Conservation (phyloP, 2,888 invertebrate species). For the Danaus chrysippus region DNA sequence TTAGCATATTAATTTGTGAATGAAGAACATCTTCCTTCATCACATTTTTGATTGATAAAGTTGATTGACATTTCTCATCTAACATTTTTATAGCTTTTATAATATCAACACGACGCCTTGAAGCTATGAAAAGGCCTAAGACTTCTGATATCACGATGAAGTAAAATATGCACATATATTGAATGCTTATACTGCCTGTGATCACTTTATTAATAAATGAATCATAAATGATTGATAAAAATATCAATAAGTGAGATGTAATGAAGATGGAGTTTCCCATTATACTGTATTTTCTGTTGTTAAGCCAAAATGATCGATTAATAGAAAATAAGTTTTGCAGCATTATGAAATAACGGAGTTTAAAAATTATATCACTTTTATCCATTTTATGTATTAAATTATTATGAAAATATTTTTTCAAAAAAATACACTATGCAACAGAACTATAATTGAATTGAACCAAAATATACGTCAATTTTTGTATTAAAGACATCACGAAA, state of each 20-base stretch:
- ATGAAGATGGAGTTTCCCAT: slow-evolving; percentile 41
- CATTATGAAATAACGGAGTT: slow-evolving; percentile 32
- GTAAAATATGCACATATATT: slow-evolving; percentile 35
- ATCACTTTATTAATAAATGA: slow-evolving; percentile 25
- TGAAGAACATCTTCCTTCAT: slow-evolving; percentile 37
- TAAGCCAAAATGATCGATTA: slow-evolving; percentile 48
- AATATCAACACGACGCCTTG: slow-evolving; percentile 34
- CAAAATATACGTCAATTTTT: no score
- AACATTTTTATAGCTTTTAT: slow-evolving; percentile 42
- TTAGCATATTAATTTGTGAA: slow-evolving; percentile 26
- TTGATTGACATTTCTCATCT: slow-evolving; percentile 45
- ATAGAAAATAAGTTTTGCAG: slow-evolving; percentile 50
- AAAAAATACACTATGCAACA: no score
- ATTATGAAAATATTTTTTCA: no score
- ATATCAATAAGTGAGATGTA: slow-evolving; percentile 22
- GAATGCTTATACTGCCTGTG: not conserved
- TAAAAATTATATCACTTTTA: not conserved
- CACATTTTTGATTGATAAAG: not conserved
- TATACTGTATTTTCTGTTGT: slow-evolving; percentile 29
- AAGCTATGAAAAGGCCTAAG: slow-evolving; percentile 32
- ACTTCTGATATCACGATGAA: slow-evolving; percentile 37
- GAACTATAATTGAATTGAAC: no score
- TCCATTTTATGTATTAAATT: slow-evolving; percentile 1
- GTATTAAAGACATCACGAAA: no score
- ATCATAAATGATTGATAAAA: slow-evolving; percentile 34